Percentiles rank a stretch among this genome's conserved stretches.
phyloP scores from a whole-genome alignment of 2,888 invertebrate species.

The Pachymerium ferrugineum region DNA sequence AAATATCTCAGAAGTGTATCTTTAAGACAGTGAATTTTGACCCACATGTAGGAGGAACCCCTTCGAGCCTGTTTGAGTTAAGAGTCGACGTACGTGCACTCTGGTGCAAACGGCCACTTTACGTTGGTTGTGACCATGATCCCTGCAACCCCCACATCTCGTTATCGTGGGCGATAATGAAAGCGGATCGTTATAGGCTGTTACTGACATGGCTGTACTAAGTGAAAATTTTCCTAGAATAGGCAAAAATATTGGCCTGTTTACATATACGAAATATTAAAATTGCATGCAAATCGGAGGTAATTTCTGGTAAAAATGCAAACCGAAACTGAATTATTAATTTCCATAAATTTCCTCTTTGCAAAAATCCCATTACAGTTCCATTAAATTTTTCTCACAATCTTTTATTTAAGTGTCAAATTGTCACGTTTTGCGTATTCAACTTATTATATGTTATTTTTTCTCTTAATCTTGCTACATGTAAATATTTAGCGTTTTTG shows the following conservation, averaged over 20 bases:
- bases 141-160: conserved; percentile 22
- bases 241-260: no score
- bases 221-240: not conserved
- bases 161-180: conserved; percentile 18
- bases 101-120: conserved; percentile 19
- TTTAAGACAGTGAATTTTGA: not conserved
- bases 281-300: not conserved
- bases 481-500: no score
- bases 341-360: no score
- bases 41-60: not conserved
- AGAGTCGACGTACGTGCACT: conserved; percentile 20
- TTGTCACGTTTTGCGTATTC: no score
- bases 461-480: no score
- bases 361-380: no score
- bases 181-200: not conserved
- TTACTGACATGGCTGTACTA: not conserved
- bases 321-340: no score
- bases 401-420: no score
- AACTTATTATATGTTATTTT: no score
- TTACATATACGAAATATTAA: not conserved
- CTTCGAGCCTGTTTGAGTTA: not conserved
- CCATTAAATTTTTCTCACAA: no score
- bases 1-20: not conserved
- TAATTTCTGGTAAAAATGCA: not conserved
- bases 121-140: conserved; percentile 19